Conservation (phyloP, 2,113 vertebrate genomes). For the Pseudopipra pipra region DNA sequence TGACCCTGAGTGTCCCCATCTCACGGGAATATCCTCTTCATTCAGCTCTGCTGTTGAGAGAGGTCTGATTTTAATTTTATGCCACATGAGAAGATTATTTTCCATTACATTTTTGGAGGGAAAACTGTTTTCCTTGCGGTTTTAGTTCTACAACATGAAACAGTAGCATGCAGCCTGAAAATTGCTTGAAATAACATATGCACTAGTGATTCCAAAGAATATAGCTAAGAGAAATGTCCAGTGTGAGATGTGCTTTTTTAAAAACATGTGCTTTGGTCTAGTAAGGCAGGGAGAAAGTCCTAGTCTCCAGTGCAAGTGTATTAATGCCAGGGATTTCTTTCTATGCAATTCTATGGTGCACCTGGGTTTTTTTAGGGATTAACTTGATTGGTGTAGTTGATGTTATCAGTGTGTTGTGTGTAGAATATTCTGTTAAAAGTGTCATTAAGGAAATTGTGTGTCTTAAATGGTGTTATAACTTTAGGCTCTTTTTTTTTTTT, state of each 20-base stretch:
- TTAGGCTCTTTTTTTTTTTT: not conserved
- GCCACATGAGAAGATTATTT: not conserved
- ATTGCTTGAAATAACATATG: slow-evolving; percentile 27
- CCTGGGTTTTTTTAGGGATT: not conserved
- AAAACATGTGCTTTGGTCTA: not conserved
- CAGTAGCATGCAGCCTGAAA: slow-evolving; percentile 21
- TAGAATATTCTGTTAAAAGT: not conserved
- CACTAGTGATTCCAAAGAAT: slow-evolving; percentile 62
- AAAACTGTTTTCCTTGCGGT: not conserved
- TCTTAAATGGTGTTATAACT: not conserved
- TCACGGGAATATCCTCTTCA: not conserved
- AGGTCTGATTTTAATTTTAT: not conserved
- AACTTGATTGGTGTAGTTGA: not conserved
- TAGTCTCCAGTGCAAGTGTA: not conserved
- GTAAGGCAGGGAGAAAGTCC: not conserved
- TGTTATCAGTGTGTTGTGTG: not conserved
- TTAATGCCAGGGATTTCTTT: slow-evolving; percentile 51
- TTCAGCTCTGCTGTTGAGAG: not conserved
- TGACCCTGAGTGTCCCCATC: not conserved
- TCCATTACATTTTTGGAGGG: not conserved
- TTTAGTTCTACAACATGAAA: not conserved
- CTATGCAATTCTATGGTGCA: slow-evolving; percentile 63
- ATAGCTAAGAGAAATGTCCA: not conserved
- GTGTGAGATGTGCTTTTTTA: not conserved
- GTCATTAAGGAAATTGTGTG: not conserved